These are phyloP conservation scores for Aleiodes leptofemur DNA, from an alignment of 2,888 invertebrate species.

Conservation along the genomic window DNA sequence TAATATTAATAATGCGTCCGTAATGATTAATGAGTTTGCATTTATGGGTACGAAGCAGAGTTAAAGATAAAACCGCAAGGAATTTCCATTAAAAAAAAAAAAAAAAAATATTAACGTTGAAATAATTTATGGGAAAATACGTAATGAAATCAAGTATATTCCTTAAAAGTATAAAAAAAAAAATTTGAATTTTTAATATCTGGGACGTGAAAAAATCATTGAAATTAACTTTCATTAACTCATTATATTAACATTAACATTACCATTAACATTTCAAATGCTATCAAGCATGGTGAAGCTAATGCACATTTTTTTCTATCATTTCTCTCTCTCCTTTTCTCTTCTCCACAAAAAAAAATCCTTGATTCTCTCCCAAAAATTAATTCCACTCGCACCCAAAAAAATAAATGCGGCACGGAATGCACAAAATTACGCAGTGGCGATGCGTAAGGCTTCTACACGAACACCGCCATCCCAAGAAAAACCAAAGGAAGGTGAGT, in stretches of 20 bases:
- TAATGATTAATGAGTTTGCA: constrained; percentile 51
- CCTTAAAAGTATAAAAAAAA: neutral
- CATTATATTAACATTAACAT: neutral
- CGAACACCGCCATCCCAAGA: constrained; percentile 73
- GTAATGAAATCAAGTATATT: neutral
- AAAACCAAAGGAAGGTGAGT: constrained; percentile 74
- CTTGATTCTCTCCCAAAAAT: constrained; percentile 45
- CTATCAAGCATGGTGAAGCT: constrained; percentile 70
- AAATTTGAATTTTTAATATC: neutral
- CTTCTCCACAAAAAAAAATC: constrained; percentile 49
- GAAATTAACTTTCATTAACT: neutral
- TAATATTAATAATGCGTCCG: constrained; percentile 54
- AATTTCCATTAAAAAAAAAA: constrained; percentile 1
- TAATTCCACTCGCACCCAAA: constrained; percentile 59
- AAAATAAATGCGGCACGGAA: constrained; percentile 71
- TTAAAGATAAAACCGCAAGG: constrained; percentile 18
- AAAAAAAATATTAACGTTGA: neutral
- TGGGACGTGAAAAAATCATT: neutral
- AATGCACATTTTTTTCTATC: constrained; percentile 74
- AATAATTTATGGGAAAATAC: neutral
- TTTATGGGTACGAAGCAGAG: constrained; percentile 54
- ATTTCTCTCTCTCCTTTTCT: constrained; percentile 53
- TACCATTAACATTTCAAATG: constrained; percentile 12
- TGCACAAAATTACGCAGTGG: constrained; percentile 71
- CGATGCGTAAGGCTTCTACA: constrained; percentile 73